Percentiles rank a stretch among this genome's conserved stretches.
Conservation (phyloP, 2,888 invertebrate genomes). For the Brachylomia viminalis region DNA sequence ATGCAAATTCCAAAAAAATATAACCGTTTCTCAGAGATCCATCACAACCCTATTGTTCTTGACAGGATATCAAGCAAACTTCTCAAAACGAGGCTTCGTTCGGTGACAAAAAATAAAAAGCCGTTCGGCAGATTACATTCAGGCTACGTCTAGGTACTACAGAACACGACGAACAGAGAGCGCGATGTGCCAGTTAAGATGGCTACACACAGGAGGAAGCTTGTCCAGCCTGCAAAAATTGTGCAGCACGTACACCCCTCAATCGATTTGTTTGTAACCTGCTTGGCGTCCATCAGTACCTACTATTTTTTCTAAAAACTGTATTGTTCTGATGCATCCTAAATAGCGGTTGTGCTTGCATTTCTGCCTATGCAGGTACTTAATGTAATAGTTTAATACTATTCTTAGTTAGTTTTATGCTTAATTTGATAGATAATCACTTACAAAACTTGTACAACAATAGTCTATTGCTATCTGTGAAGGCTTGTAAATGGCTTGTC, state of each 20-base stretch:
- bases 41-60: conserved; percentile 45
- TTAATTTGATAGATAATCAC: too few species aligned
- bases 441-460: too few species aligned
- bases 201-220: neutral
- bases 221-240: neutral
- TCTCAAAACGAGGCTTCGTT: conserved; percentile 60
- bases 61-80: conserved; percentile 58
- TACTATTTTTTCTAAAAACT: too few species aligned
- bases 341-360: too few species aligned
- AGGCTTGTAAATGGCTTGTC: too few species aligned
- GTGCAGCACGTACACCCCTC: neutral
- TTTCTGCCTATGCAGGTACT: too few species aligned
- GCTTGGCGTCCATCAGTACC: too few species aligned
- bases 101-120: conserved; percentile 67
- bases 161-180: conserved; percentile 36
- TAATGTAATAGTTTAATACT: too few species aligned
- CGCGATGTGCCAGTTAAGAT: conserved; percentile 20
- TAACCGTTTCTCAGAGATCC: conserved; percentile 6
- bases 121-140: conserved; percentile 57
- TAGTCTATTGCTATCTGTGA: too few species aligned
- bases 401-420: too few species aligned
- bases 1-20: neutral
- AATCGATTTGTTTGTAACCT: neutral
- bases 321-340: too few species aligned
- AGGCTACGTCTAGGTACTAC: conserved; percentile 18